A percentile compares a stretch with the other conserved stretches of the same genome.
Evolutionary conservation across 2,797 vertebrate genomes (phyloP).

Genomic region (Cebuella pygmaea): DNA sequence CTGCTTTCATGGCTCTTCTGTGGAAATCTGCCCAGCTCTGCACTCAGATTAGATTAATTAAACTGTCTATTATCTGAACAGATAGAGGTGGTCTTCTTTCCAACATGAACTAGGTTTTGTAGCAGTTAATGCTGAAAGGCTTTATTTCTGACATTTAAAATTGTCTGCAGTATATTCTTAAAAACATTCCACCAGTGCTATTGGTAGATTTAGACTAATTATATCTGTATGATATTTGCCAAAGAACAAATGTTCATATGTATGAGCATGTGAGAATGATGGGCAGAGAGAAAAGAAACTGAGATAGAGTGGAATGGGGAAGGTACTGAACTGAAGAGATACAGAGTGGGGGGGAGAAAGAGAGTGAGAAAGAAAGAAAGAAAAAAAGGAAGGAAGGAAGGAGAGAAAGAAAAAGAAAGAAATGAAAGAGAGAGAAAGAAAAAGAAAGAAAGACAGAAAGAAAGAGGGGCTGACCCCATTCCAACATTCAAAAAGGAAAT

Average conservation of each 20-base stretch:
- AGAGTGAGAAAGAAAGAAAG: background rate
- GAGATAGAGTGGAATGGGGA: rapidly evolving
- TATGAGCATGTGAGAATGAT: background rate
- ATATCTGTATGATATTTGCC: background rate
- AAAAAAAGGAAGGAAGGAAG: too few species aligned
- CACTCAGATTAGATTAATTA: background rate
- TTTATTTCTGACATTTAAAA: background rate
- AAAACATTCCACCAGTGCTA: background rate
- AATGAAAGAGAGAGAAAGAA: background rate
- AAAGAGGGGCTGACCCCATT: background rate
- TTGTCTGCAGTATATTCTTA: background rate
- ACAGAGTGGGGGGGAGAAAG: background rate
- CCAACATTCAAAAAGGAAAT: background rate
- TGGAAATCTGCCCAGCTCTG: background rate
- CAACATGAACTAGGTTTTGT: background rate
- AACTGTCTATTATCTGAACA: background rate
- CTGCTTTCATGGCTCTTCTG: background rate
- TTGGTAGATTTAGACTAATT: background rate
- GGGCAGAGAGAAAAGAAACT: background rate
- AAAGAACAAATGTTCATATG: background rate
- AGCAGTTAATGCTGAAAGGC: background rate
- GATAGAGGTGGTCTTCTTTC: background rate
- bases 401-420: rapidly evolving
- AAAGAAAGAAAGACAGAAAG: rapidly evolving
- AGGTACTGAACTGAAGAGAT: background rate